These are phyloP conservation scores for Crotalus horridus DNA, from an alignment of 2,113 vertebrate genomes.

Conservation along the genomic window DNA sequence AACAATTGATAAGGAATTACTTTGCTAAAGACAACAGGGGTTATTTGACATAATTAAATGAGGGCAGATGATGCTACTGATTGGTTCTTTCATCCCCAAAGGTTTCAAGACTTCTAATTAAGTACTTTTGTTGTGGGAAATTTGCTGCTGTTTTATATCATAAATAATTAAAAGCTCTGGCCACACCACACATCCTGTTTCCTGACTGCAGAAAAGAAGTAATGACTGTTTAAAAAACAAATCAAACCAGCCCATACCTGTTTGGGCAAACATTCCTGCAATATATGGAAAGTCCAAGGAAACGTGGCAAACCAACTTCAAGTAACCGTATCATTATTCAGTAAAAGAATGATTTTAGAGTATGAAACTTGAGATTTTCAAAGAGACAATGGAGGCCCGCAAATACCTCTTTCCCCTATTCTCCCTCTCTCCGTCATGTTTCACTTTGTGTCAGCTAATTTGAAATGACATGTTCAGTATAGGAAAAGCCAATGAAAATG, in stretches of 20 bases:
- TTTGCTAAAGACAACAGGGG: conserved; percentile 39
- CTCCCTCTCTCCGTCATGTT: conserved; percentile 15
- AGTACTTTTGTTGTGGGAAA: conserved; percentile 36
- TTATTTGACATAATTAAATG: background rate
- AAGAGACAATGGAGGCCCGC: conserved; percentile 57
- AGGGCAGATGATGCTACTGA: conserved; percentile 25
- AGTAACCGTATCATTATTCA: conserved; percentile 42
- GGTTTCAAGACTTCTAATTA: conserved; percentile 48
- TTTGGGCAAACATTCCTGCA: conserved; percentile 35
- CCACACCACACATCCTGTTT: conserved; percentile 33
- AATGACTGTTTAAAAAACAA: conserved; percentile 34
- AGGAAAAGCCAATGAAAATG: conserved; percentile 49
- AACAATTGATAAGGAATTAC: conserved; percentile 40
- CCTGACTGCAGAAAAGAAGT: conserved; percentile 35
- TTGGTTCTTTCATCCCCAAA: conserved; percentile 50
- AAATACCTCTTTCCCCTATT: conserved; percentile 47
- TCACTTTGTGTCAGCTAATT: conserved; percentile 52
- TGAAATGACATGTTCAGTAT: conserved; percentile 54
- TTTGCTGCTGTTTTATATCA: conserved; percentile 43
- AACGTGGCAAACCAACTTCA: conserved; percentile 32
- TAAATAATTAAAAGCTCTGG: conserved; percentile 53
- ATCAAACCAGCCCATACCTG: conserved; percentile 33
- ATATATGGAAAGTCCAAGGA: conserved; percentile 42
- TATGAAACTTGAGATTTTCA: conserved; percentile 34
- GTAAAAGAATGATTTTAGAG: conserved; percentile 41